phyloP scores from a whole-genome alignment of 2,888 invertebrate species.

The Seladonia tumulorum region DNA sequence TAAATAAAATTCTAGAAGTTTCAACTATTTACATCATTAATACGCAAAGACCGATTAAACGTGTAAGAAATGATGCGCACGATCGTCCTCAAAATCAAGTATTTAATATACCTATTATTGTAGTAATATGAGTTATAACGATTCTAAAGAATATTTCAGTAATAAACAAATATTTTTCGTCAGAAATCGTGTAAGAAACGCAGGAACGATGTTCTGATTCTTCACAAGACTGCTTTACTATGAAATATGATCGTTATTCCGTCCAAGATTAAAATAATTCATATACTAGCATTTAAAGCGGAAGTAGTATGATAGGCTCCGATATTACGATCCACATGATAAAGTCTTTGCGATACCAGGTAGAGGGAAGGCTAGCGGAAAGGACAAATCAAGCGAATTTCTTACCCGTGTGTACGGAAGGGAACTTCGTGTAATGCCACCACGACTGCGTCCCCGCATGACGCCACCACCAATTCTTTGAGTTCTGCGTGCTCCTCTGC shows the following conservation, averaged over 20 bases:
- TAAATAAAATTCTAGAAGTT: not conserved
- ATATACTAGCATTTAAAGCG: slow-evolving; percentile 33
- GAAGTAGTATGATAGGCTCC: slow-evolving; percentile 43
- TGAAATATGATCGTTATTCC: slow-evolving; percentile 25
- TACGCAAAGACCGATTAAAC: not conserved
- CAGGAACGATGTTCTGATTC: not conserved
- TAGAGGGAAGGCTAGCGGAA: not conserved
- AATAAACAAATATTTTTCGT: not conserved
- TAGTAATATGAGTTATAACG: slow-evolving; percentile 7
- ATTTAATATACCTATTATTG: not conserved
- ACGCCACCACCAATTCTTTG: slow-evolving; percentile 85
- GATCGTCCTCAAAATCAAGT: not conserved
- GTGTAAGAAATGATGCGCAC: not conserved
- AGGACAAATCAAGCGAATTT: slow-evolving; percentile 9
- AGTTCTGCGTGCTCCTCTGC: slow-evolving; percentile 84
- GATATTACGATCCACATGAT: slow-evolving; percentile 48
- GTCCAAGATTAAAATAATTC: slow-evolving; percentile 17
- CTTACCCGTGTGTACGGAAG: slow-evolving; percentile 89
- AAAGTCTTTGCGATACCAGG: not conserved
- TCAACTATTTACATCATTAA: not conserved
- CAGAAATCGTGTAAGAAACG: not conserved
- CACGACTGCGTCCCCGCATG: slow-evolving; percentile 90
- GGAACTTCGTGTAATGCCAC: slow-evolving; percentile 88
- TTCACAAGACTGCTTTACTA: not conserved
- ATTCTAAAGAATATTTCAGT: not conserved